Conservation (phyloP, 2,888 invertebrate species). For the Ophioninae sp. region DNA sequence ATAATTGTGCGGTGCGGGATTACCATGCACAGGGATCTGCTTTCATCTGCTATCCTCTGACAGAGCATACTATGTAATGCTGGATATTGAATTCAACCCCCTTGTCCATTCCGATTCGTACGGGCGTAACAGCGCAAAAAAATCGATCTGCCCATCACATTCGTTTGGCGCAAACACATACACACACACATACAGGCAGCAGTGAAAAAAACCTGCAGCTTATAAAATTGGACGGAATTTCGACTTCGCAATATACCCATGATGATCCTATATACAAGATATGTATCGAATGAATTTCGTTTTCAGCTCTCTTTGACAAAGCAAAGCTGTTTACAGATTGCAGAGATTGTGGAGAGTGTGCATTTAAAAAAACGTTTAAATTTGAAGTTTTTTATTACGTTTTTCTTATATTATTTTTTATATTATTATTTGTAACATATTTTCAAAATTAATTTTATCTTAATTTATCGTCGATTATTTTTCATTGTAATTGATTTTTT, state of each 20-base stretch:
- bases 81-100: slow-evolving; percentile 35
- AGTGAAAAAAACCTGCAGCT: neutral
- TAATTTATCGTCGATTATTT: too few species aligned
- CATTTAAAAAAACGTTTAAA: too few species aligned
- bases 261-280: too few species aligned
- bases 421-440: neutral
- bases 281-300: too few species aligned
- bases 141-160: slow-evolving; percentile 38
- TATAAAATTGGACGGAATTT: too few species aligned
- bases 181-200: neutral
- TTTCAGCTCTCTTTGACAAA: too few species aligned
- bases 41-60: neutral
- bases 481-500: too few species aligned
- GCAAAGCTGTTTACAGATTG: too few species aligned
- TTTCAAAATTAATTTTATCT: neutral
- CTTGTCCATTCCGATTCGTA: slow-evolving; percentile 2
- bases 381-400: too few species aligned
- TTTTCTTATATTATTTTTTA: neutral
- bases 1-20: too few species aligned
- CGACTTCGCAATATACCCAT: too few species aligned
- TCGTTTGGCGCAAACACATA: neutral
- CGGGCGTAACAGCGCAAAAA: slow-evolving; percentile 17
- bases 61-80: slow-evolving; percentile 44
- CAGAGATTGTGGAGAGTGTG: too few species aligned
- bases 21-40: neutral